Conservation (phyloP, 2,113 vertebrate species). For the Etheostoma cragini region DNA sequence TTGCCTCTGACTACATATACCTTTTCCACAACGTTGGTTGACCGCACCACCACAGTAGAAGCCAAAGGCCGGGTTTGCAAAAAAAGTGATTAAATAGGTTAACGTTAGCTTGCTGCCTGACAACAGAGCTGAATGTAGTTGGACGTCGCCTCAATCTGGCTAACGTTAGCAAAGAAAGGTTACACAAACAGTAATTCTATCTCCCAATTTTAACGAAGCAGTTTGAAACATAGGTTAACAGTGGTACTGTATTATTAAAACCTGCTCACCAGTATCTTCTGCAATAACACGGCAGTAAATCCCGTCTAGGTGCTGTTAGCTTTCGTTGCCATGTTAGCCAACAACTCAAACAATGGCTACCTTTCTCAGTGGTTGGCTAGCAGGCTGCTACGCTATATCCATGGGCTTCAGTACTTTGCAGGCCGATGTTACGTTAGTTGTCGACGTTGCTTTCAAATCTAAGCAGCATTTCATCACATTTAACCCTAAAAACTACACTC, state of each 20-base stretch:
- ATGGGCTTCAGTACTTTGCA: constrained; percentile 28
- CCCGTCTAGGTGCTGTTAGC: constrained; percentile 57
- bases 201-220: accelerated
- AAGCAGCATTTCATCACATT: constrained; percentile 39
- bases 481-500: background rate
- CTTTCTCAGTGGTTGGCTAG: constrained; percentile 60
- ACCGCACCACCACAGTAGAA: background rate
- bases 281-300: background rate
- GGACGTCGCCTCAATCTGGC: background rate
- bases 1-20: background rate
- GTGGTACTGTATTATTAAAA: background rate
- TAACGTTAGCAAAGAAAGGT: constrained; percentile 20
- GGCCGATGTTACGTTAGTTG: constrained; percentile 2
- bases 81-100: background rate
- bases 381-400: constrained; percentile 66
- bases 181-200: background rate
- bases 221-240: background rate
- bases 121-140: constrained; percentile 63
- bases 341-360: constrained; percentile 81
- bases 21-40: background rate
- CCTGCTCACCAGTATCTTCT: constrained; percentile 44
- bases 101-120: constrained; percentile 46
- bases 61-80: background rate
- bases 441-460: background rate
- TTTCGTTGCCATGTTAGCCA: constrained; percentile 77